phyloP scores from a whole-genome alignment of 2,797 vertebrate species.

The Coilia nasus region DNA sequence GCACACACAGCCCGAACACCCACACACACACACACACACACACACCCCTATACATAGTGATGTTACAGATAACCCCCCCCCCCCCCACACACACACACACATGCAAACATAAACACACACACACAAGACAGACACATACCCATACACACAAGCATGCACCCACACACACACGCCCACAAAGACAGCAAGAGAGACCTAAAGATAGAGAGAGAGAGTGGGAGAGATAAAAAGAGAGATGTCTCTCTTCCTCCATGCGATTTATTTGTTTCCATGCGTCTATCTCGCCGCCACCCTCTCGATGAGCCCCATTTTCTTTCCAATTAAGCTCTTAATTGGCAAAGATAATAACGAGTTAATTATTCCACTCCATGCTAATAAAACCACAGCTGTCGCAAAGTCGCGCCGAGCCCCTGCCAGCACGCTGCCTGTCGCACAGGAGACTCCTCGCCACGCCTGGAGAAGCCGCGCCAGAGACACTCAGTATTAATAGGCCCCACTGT shows the following conservation, averaged over 20 bases:
- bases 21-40: not conserved
- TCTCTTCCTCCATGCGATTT: slow-evolving; percentile 23
- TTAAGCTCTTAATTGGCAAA: slow-evolving; percentile 53
- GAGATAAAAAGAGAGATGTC: not conserved
- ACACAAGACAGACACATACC: too few species aligned
- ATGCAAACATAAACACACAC: too few species aligned
- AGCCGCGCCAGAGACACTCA: not conserved
- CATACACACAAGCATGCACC: too few species aligned
- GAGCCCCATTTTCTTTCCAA: slow-evolving; percentile 46
- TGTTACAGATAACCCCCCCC: too few species aligned
- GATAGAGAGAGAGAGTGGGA: too few species aligned
- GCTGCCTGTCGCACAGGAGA: not conserved
- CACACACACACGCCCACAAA: not conserved
- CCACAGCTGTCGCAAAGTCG: slow-evolving; percentile 49
- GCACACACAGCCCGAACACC: not conserved
- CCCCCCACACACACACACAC: too few species aligned
- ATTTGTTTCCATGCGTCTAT: slow-evolving; percentile 16
- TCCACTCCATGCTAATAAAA: slow-evolving; percentile 53
- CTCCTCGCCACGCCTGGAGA: not conserved
- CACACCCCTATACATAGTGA: not conserved
- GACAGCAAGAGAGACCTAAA: not conserved
- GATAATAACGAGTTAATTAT: slow-evolving; percentile 54
- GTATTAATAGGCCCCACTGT: not conserved
- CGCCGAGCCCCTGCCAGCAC: not conserved
- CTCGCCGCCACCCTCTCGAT: slow-evolving; percentile 17